Evolutionary conservation across 92 coral and sea anemone species (phyloP).

Genomic region (Parazoanthus swiftii): DNA sequence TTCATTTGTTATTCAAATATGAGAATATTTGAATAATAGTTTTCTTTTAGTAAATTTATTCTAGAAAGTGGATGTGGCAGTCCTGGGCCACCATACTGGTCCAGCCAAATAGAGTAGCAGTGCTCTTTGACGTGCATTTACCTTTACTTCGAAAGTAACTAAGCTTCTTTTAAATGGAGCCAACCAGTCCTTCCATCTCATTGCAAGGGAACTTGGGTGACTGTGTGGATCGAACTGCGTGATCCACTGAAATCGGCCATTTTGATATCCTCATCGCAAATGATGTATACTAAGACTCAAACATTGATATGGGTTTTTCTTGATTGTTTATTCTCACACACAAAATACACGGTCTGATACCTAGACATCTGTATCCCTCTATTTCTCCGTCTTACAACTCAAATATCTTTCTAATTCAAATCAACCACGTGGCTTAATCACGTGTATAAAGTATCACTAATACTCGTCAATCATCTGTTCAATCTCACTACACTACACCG

Average conservation of each 20-base stretch:
- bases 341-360: background rate
- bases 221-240: constrained; percentile 5
- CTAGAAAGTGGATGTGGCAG: too few relatives aligned
- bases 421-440: constrained; percentile 11
- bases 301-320: constrained; percentile 2
- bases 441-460: constrained; percentile 6
- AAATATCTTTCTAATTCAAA: background rate
- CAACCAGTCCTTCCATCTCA: background rate
- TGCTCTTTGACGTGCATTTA: constrained; percentile 14
- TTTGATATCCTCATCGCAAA: constrained; percentile 18
- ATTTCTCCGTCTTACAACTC: background rate
- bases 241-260: constrained; percentile 29
- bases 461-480: constrained; percentile 6
- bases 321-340: background rate
- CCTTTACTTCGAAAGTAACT: constrained; percentile 7
- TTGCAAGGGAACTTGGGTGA: background rate
- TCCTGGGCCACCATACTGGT: background rate
- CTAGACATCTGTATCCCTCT: background rate
- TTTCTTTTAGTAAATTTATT: too few relatives aligned
- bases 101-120: constrained; percentile 13
- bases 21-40: too few relatives aligned
- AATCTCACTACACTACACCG: background rate
- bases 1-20: too few relatives aligned
- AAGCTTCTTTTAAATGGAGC: constrained; percentile 18
- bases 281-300: constrained; percentile 7